phyloP scores from a whole-genome alignment of 2,888 invertebrate species.

The Microplitis manilae region DNA sequence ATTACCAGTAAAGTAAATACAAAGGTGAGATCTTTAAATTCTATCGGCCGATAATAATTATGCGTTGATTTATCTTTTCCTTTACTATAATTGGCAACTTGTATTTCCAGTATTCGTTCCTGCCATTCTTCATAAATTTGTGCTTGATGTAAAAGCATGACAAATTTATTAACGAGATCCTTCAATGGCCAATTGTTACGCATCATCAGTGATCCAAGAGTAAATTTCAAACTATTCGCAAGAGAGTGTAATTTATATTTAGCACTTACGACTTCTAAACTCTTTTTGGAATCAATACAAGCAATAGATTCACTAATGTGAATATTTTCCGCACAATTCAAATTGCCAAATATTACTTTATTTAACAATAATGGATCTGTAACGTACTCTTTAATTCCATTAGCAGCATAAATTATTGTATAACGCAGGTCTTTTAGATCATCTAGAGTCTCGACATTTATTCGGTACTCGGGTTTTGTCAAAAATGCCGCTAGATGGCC shows the following conservation, averaged over 20 bases:
- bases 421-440: not conserved
- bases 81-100: too few relatives aligned
- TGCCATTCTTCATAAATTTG: not conserved
- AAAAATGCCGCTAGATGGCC: not conserved
- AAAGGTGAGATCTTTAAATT: not conserved
- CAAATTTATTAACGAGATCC: not conserved
- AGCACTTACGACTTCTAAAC: not conserved
- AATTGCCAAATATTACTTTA: too few relatives aligned
- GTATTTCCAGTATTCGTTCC: too few relatives aligned
- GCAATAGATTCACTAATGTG: not conserved
- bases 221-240: not conserved
- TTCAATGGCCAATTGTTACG: not conserved
- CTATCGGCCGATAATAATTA: not conserved
- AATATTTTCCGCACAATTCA: too few relatives aligned
- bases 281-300: not conserved
- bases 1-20: not conserved
- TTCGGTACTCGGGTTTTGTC: not conserved
- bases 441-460: not conserved
- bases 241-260: not conserved
- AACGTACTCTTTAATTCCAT: too few relatives aligned
- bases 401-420: not conserved
- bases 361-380: too few relatives aligned
- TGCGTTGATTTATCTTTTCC: not conserved
- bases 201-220: not conserved
- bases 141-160: not conserved